phyloP scores from a whole-genome alignment of 2,888 invertebrate genomes.

The Agapostemon virescens region DNA sequence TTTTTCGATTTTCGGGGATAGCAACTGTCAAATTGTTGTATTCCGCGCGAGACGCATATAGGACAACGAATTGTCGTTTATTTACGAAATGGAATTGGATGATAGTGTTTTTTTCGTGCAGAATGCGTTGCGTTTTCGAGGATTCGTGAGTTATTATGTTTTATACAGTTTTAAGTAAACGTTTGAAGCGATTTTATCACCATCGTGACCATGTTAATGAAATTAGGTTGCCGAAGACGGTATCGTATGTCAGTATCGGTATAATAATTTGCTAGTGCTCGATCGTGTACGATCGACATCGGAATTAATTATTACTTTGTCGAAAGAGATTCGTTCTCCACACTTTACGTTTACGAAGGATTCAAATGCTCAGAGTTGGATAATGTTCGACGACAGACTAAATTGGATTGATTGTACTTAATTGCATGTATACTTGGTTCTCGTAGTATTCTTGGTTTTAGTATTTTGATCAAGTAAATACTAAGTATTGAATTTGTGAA shows the following conservation, averaged over 20 bases:
- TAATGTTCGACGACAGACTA: conserved; percentile 6
- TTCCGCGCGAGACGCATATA: too few relatives aligned
- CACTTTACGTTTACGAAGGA: background rate
- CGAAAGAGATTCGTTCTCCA: too few relatives aligned
- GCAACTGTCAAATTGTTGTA: too few relatives aligned
- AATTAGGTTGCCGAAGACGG: too few relatives aligned
- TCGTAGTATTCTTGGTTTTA: background rate
- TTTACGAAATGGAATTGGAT: background rate
- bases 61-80: too few relatives aligned
- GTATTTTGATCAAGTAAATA: background rate
- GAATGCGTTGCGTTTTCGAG: background rate
- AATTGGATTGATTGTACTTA: background rate
- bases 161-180: background rate
- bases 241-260: too few relatives aligned
- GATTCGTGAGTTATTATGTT: background rate
- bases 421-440: conserved; percentile 2
- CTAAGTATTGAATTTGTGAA: conserved; percentile 4
- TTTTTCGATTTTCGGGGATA: background rate
- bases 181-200: background rate
- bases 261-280: too few relatives aligned
- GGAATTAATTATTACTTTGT: too few relatives aligned
- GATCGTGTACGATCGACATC: too few relatives aligned
- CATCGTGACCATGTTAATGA: too few relatives aligned
- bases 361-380: conserved; percentile 6
- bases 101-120: background rate